Conservation (phyloP, 2,797 vertebrate species). For the Sciaenops ocellatus region DNA sequence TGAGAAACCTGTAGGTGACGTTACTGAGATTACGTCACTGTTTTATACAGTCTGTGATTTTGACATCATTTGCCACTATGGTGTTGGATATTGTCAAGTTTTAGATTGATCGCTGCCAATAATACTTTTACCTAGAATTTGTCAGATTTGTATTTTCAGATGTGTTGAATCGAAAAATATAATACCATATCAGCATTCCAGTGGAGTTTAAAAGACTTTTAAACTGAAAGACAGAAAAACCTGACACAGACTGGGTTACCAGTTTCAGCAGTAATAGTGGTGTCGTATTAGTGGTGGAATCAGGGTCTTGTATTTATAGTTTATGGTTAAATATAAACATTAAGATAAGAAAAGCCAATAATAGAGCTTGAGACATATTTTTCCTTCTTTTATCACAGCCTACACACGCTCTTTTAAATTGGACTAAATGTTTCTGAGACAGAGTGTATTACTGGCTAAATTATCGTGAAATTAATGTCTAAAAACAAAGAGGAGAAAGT, state of each 20-base stretch:
- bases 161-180: neutral
- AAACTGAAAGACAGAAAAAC: neutral
- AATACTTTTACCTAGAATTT: neutral
- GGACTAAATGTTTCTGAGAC: neutral
- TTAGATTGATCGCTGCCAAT: neutral
- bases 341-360: no score
- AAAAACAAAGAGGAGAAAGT: neutral
- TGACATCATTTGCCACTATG: neutral
- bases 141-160: neutral
- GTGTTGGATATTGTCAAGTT: neutral
- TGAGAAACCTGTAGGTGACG: no score
- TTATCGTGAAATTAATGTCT: slow-evolving; percentile 28
- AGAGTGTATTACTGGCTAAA: neutral
- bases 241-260: neutral
- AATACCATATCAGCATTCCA: neutral
- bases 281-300: no score
- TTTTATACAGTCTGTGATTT: no score
- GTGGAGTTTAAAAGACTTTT: neutral
- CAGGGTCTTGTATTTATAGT: no score
- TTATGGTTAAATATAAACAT: no score
- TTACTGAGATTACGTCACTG: no score
- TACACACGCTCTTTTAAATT: neutral
- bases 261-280: no score
- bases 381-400: no score
- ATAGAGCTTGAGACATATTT: neutral